Conservation (phyloP, 2,113 vertebrate species). For the Elaphurus davidianus region DNA sequence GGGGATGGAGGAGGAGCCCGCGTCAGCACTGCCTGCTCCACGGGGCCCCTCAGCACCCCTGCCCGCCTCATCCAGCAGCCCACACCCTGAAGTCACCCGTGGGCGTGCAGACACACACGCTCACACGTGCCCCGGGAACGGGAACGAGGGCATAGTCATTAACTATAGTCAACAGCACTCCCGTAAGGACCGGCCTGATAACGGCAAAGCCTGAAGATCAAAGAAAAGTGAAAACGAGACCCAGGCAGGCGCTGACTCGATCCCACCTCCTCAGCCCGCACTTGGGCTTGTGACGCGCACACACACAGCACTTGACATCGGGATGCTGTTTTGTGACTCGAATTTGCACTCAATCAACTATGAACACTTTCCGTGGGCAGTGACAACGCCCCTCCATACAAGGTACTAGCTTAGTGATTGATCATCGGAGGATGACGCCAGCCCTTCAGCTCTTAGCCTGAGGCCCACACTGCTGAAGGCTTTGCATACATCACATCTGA, state of each 20-base stretch:
- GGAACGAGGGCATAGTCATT: accelerated
- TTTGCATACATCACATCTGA: accelerated
- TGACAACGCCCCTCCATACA: accelerated
- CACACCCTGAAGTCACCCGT: accelerated
- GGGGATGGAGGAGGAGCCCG: not conserved
- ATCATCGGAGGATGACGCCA: accelerated
- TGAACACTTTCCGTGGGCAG: not conserved
- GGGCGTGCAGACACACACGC: not conserved
- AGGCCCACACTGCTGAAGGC: not conserved
- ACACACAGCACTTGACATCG: not conserved
- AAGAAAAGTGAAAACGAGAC: not conserved
- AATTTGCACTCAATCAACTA: not conserved
- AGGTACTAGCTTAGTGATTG: accelerated
- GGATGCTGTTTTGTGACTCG: too few relatives aligned
- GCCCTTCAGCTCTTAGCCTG: accelerated
- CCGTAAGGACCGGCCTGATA: not conserved
- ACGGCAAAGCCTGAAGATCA: not conserved
- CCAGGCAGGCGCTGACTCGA: too few relatives aligned
- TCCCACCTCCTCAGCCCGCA: not conserved
- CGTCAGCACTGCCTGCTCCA: not conserved
- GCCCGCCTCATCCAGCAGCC: accelerated
- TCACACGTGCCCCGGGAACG: accelerated
- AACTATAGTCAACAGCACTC: not conserved
- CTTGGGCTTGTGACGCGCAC: accelerated
- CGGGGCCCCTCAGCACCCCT: accelerated